Evolutionary conservation across 1,140 invertebrate genomes (phyloP), one percentile per base, ranked within the genome.

Genomic region (Lepidotrigona ventralis): DNA sequence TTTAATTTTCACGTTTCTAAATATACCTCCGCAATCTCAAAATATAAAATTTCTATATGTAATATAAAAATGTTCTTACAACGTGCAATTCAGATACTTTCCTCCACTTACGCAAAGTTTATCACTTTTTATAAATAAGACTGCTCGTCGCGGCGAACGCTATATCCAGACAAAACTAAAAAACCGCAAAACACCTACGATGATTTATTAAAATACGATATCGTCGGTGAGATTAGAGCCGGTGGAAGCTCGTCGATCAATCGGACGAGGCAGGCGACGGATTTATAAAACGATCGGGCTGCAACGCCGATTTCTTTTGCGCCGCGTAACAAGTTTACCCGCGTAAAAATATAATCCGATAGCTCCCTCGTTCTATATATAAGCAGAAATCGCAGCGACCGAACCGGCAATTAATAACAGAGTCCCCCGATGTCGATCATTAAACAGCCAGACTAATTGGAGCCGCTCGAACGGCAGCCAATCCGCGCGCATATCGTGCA

Each of bases 371-470:
- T 14, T 53, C 60, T 79, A 73, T 83, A 68, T 72, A 79, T 73
- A 83, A n/a, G 19, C 53, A 39, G 76, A 79, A 83, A 79, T 83
- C 77, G 29, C 19, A 33, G 29, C 51, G 26, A 23, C 11, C 23
- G 60, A 26, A n/a, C 51, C 56, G 66, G 79, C 79, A 68, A 71
- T 83, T 87, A 72, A 88, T 83, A 88, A 86, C 72, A 72, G 63
- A 58, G 79, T 60, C 66, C n/a, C 58, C 76, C 58, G 53, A 58
- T 64, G 77, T 77, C 79, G 66, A 76, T 77, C 63, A 39, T 83
- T 88, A 86, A 88, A 80, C 84, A 69, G 77, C 80, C 64, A 86
- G 85, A 80, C 71, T 79, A 84, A 88, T 86, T 85, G 87, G 80
- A 88, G 68, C 68, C 73, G 73, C 68, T 64, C 84, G 84, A 88